Evolutionary conservation across 2,888 invertebrate species (phyloP).

Genomic region (Lutraria lutraria): DNA sequence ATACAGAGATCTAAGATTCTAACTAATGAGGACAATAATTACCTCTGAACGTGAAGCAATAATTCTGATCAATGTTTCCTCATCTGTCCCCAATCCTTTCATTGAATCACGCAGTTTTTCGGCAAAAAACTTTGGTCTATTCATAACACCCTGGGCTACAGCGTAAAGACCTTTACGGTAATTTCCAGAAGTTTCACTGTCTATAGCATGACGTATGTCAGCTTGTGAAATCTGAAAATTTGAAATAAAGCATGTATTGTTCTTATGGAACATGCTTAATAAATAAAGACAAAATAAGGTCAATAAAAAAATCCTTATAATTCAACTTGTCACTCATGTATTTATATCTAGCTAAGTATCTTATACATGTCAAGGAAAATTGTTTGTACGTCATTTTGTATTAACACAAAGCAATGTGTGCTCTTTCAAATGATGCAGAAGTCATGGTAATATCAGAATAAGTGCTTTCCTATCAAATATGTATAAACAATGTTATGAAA

Average conservation of each 20-base stretch:
- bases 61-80: conserved; percentile 82
- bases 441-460: too few relatives aligned
- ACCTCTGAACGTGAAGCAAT: conserved; percentile 83
- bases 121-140: conserved; percentile 84
- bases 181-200: conserved; percentile 84
- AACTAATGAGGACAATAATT: not conserved
- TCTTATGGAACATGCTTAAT: not conserved
- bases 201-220: conserved; percentile 83
- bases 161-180: conserved; percentile 82
- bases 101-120: conserved; percentile 80
- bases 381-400: too few relatives aligned
- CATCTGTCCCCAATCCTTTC: conserved; percentile 83
- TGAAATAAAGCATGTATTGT: too few relatives aligned
- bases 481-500: too few relatives aligned
- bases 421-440: too few relatives aligned
- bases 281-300: not conserved
- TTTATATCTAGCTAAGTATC: too few relatives aligned
- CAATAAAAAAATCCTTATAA: too few relatives aligned
- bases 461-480: too few relatives aligned
- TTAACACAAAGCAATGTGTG: too few relatives aligned
- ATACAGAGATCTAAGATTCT: too few relatives aligned
- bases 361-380: too few relatives aligned
- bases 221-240: conserved; percentile 78
- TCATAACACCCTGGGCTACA: conserved; percentile 80
- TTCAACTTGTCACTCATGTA: too few relatives aligned